phyloP scores from a whole-genome alignment of 2,797 vertebrate genomes.

The Rhinichthys osculus region DNA sequence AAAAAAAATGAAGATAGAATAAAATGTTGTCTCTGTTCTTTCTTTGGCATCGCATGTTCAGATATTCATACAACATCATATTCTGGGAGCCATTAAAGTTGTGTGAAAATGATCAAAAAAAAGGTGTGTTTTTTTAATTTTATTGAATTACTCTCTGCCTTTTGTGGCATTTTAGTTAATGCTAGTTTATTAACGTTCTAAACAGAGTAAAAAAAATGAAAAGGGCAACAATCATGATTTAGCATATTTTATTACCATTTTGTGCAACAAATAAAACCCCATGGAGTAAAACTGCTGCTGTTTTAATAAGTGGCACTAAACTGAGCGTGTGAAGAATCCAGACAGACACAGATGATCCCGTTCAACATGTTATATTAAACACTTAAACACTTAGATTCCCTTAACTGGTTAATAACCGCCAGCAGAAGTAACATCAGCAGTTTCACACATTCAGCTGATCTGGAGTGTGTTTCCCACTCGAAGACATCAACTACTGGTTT shows the following conservation, averaged over 20 bases:
- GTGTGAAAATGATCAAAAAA: too few species aligned
- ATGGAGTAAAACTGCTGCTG: background rate
- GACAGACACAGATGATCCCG: background rate
- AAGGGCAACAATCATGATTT: background rate
- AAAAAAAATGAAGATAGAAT: too few species aligned
- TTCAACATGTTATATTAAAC: background rate
- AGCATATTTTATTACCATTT: background rate
- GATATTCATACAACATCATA: background rate
- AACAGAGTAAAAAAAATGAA: background rate
- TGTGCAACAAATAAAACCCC: background rate
- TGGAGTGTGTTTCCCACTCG: too few species aligned
- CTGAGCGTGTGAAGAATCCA: background rate
- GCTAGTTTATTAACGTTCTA: too few species aligned
- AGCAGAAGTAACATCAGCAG: background rate
- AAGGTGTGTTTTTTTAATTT: too few species aligned
- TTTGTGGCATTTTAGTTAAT: background rate
- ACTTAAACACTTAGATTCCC: slow-evolving; percentile 12
- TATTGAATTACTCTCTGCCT: too few species aligned
- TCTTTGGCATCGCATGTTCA: background rate
- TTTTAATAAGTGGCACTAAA: background rate
- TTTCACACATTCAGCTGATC: background rate
- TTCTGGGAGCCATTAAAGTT: too few species aligned
- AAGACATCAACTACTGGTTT: too few species aligned
- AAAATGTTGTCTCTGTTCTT: too few species aligned
- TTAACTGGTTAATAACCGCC: background rate